phyloP scores from a whole-genome alignment of 2,113 vertebrate species.

The Pteronura brasiliensis region DNA sequence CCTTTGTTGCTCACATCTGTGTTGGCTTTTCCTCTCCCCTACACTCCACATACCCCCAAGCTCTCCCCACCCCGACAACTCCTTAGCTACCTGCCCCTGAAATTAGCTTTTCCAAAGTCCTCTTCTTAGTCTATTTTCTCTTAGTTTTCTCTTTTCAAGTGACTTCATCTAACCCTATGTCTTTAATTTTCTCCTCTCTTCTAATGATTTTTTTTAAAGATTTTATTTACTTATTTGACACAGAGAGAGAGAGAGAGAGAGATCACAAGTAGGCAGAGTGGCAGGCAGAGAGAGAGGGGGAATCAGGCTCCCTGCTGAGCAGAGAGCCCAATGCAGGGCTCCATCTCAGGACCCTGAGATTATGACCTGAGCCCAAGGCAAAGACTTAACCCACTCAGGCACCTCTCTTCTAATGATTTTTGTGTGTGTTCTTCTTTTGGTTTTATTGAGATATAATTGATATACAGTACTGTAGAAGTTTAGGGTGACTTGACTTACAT shows the following conservation, averaged over 20 bases:
- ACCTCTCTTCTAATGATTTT: not conserved
- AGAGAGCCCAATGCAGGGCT: too few relatives aligned
- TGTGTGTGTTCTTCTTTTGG: not conserved
- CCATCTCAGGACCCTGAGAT: too few relatives aligned
- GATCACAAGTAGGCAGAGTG: too few relatives aligned
- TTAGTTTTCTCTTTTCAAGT: not conserved
- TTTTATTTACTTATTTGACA: too few relatives aligned
- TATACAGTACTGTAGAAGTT: not conserved
- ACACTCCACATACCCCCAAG: too few relatives aligned
- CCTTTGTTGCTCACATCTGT: not conserved
- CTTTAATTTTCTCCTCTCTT: not conserved
- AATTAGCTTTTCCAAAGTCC: not conserved
- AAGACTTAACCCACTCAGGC: too few relatives aligned
- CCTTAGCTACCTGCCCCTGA: not conserved
- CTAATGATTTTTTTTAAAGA: not conserved
- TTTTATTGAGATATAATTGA: not conserved
- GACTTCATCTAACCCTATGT: not conserved
- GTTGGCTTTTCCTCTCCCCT: accelerated
- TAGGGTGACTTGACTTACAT: not conserved
- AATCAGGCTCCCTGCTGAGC: too few relatives aligned
- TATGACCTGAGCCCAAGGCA: too few relatives aligned
- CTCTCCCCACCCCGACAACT: not conserved
- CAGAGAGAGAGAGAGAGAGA: too few relatives aligned
- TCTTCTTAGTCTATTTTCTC: not conserved
- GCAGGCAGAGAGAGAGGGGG: too few relatives aligned